Evolutionary conservation across 1,140 invertebrate species (phyloP), one percentile per base, ranked within the genome.

Genomic region (Philopotamus ludificatus): DNA sequence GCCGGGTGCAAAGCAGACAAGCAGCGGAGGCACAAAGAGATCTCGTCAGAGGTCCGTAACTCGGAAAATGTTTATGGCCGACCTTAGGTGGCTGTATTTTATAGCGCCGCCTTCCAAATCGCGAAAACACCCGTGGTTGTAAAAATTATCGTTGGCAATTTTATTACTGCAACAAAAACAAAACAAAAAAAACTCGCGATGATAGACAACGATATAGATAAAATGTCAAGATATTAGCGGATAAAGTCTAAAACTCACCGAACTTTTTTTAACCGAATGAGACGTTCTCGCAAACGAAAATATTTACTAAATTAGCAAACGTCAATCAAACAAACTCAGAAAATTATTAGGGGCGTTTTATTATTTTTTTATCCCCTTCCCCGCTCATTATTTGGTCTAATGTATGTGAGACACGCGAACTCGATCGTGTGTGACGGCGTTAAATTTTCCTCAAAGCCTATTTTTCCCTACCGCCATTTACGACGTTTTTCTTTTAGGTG

Each of bases 371-470:
- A 34, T n/a, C n/a, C n/a, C n/a, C 4, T 34, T 4, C 4, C 4
- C 28, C 12, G 28, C 28, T 53, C 28, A 50, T 50, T 50, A 53
- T 53, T 53, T 53, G 23, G 20, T 15, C 28, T 25, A 53, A 53
- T 53, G 50, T 12, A 15, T 21, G 15, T 26, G 16, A 53, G 25
- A 16, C 50, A 53, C 50, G 50, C 50, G 23, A 53, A 15, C 50
- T n/a, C 28, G 28, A 7, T 34, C 28, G 12, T 12, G 28, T 34
- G 28, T 34, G 28, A 34, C 12, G 28, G 28, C 28, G 28, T 34
- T 7, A 34, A 34, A 34, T 34, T 34, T 34, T 34, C 28, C 28
- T 34, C 12, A 4, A 7, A 34, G 28, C 12, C 28, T 12, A 12
- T 34, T 34, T 34, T 34, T 34, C 28, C 28, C 28, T 7, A 12